phyloP scores from a whole-genome alignment of 2,113 vertebrate species.

The Lucifuga dentata region DNA sequence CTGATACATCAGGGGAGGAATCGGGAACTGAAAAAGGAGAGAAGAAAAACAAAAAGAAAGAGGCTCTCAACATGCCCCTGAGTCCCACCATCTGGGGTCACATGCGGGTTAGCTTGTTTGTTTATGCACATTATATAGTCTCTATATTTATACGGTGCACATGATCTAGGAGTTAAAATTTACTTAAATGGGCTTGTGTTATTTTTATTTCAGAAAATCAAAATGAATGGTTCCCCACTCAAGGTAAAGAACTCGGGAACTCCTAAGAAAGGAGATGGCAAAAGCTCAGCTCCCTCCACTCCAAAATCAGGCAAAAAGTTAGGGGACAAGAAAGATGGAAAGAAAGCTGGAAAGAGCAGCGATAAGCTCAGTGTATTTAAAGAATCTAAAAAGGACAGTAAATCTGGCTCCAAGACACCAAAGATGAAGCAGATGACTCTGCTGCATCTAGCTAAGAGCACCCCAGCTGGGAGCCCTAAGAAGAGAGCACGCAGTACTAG shows the following conservation, averaged over 20 bases:
- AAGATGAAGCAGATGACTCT: constrained; percentile 98
- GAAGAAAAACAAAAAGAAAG: constrained; percentile 78
- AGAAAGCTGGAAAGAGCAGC: constrained; percentile 77
- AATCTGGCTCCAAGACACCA: constrained; percentile 84
- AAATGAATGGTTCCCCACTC: constrained; percentile 88
- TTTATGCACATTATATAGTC: neutral
- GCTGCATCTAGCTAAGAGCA: constrained; percentile 92
- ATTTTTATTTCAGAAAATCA: constrained; percentile 84
- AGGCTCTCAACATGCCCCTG: constrained; percentile 84
- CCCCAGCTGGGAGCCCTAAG: constrained; percentile 82
- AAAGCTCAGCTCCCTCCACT: constrained; percentile 70
- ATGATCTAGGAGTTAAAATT: neutral
- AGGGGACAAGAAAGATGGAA: constrained; percentile 77
- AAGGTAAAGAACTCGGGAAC: constrained; percentile 92
- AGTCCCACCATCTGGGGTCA: constrained; percentile 94
- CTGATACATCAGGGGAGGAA: constrained; percentile 76
- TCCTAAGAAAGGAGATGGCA: constrained; percentile 84
- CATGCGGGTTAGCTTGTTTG: constrained; percentile 80
- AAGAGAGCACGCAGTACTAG: constrained; percentile 81
- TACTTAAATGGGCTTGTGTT: constrained; percentile 17
- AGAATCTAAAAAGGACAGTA: constrained; percentile 87
- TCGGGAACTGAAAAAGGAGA: constrained; percentile 76
- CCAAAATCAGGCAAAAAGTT: constrained; percentile 70
- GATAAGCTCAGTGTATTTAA: constrained; percentile 91
- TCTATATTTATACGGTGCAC: neutral